These are phyloP conservation scores for Poecile montanus DNA, from an alignment of 2,797 vertebrate species.

Conservation along the genomic window DNA sequence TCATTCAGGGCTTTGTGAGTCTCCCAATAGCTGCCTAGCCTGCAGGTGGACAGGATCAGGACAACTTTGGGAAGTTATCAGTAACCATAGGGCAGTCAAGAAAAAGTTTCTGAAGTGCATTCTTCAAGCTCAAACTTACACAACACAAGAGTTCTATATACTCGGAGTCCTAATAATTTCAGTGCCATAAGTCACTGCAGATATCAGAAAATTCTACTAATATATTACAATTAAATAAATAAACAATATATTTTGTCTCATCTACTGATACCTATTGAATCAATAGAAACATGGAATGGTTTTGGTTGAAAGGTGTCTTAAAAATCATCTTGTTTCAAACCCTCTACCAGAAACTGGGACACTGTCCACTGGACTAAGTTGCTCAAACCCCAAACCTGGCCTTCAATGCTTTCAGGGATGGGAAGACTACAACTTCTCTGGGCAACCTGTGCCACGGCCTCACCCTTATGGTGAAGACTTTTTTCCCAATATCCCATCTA, in stretches of 20 bases:
- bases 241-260: background rate
- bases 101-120: background rate
- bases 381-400: background rate
- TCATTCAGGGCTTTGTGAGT: background rate
- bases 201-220: background rate
- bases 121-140: background rate
- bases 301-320: background rate
- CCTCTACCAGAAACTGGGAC: background rate
- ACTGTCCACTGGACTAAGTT: background rate
- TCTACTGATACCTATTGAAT: background rate
- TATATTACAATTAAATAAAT: background rate
- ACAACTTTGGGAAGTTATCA: background rate
- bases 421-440: background rate
- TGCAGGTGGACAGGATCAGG: background rate
- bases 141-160: background rate
- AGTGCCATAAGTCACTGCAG: background rate
- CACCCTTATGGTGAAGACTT: background rate
- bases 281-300: background rate
- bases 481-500: background rate
- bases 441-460: background rate
- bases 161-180: background rate
- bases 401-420: background rate
- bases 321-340: background rate
- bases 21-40: background rate
- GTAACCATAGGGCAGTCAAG: background rate